Evolutionary conservation across 2,888 invertebrate species (phyloP).

Genomic region (Tinea pellionella): DNA sequence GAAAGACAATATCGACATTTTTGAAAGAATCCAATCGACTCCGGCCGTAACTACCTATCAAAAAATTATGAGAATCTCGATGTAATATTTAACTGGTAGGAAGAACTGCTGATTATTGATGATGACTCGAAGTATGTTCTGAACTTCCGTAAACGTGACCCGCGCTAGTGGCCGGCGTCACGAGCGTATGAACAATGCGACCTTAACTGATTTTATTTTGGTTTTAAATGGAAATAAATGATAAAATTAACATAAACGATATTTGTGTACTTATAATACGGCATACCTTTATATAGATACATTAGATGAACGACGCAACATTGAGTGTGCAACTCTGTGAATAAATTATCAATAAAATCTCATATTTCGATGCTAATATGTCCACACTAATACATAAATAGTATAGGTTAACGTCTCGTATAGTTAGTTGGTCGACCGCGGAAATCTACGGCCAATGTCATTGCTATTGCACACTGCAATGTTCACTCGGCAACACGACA

Average conservation of each 20-base stretch:
- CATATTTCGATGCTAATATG: slow-evolving; percentile 32
- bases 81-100: slow-evolving; percentile 12
- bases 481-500: background rate
- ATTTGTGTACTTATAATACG: slow-evolving; percentile 27
- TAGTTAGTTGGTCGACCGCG: slow-evolving; percentile 6
- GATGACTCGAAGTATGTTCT: slow-evolving; percentile 35
- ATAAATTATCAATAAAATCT: slow-evolving; percentile 44
- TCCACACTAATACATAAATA: slow-evolving; percentile 15
- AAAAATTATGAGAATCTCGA: slow-evolving; percentile 7
- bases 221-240: slow-evolving; percentile 48
- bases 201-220: slow-evolving; percentile 29
- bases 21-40: slow-evolving; percentile 9
- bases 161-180: slow-evolving; percentile 29
- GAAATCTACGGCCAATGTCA: slow-evolving; percentile 41
- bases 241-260: slow-evolving; percentile 48
- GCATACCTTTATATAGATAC: slow-evolving; percentile 39
- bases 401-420: slow-evolving; percentile 8
- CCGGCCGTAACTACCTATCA: slow-evolving; percentile 7
- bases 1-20: slow-evolving; percentile 13
- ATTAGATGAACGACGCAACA: slow-evolving; percentile 30
- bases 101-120: slow-evolving; percentile 7
- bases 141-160: slow-evolving; percentile 51
- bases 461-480: slow-evolving; percentile 24
- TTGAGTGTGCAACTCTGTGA: slow-evolving; percentile 28
- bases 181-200: slow-evolving; percentile 32